Percentiles rank a stretch among this genome's conserved stretches.
These are phyloP conservation scores for Sarcophaga bullata DNA, from an alignment of 1,140 invertebrate species.

Conservation along the genomic window DNA sequence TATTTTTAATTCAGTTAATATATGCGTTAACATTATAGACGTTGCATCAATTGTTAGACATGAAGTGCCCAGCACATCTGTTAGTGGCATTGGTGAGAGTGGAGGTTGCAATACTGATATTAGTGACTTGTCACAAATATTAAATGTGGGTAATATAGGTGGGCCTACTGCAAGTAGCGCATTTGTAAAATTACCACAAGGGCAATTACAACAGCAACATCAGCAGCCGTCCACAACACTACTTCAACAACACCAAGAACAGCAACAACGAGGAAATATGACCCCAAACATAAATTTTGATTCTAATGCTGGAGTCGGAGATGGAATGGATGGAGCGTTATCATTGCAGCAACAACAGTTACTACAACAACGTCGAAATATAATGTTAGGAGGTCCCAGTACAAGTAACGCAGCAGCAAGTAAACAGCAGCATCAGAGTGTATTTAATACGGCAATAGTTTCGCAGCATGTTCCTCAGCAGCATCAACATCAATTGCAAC, in stretches of 20 bases:
- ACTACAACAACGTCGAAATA: slow-evolving; percentile 49
- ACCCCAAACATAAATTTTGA: slow-evolving; percentile 6
- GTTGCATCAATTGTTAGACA: slow-evolving; percentile 33
- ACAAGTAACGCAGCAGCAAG: slow-evolving; percentile 49
- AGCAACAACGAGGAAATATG: slow-evolving; percentile 16
- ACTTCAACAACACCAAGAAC: neutral
- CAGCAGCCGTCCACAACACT: slow-evolving; percentile 48
- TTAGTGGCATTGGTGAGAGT: slow-evolving; percentile 45
- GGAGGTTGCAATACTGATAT: slow-evolving; percentile 38
- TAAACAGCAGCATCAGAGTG: slow-evolving; percentile 47
- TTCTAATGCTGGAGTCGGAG: slow-evolving; percentile 41
- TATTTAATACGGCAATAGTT: neutral
- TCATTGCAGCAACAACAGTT: slow-evolving; percentile 51
- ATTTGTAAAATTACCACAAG: slow-evolving; percentile 50
- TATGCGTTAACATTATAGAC: slow-evolving; percentile 40
- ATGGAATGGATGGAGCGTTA: slow-evolving; percentile 46
- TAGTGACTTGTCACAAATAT: slow-evolving; percentile 48
- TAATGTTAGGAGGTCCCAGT: slow-evolving; percentile 48
- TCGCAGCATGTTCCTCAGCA: slow-evolving; percentile 15
- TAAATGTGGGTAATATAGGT: slow-evolving; percentile 47
- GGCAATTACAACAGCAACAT: slow-evolving; percentile 48
- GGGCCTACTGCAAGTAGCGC: slow-evolving; percentile 20
- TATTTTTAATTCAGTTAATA: neutral
- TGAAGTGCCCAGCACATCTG: slow-evolving; percentile 63
- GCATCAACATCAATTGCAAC: slow-evolving; percentile 48